Evolutionary conservation across 2,113 vertebrate genomes (phyloP).

Genomic region (Nibea coibor): DNA sequence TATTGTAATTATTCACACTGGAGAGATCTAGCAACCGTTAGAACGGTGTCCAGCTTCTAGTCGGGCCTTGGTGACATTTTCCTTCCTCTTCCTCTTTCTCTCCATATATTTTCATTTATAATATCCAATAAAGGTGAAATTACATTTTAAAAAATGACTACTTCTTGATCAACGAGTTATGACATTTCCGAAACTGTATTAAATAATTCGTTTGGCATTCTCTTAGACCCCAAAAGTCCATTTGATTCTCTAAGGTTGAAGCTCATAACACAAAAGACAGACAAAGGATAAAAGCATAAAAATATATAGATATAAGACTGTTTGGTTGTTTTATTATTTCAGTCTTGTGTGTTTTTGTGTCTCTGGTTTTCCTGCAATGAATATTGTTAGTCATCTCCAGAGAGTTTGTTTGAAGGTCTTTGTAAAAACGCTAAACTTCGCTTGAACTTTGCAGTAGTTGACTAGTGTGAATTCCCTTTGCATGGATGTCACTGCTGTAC

Average conservation of each 20-base stretch:
- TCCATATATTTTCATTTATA: neutral
- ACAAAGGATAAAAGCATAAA: neutral
- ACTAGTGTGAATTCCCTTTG: neutral
- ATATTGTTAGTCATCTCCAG: neutral
- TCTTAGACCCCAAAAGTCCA: neutral
- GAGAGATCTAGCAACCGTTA: neutral
- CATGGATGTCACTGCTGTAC: neutral
- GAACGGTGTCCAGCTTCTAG: neutral
- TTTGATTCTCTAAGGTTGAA: neutral
- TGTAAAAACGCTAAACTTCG: conserved; percentile 18
- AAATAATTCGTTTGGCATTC: neutral
- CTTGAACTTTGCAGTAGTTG: neutral
- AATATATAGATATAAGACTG: neutral
- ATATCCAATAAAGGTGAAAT: neutral
- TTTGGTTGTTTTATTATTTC: neutral
- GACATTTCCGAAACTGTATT: neutral
- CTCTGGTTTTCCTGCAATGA: neutral
- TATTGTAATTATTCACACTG: neutral
- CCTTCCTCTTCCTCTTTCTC: neutral
- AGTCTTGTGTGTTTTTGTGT: neutral
- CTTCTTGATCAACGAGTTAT: neutral
- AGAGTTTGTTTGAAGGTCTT: conserved; percentile 8
- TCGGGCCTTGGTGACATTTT: neutral
- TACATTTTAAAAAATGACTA: neutral
- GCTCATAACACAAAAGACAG: too few species aligned